phyloP scores from a whole-genome alignment of 2,797 vertebrate genomes.

The Antrozous pallidus region DNA sequence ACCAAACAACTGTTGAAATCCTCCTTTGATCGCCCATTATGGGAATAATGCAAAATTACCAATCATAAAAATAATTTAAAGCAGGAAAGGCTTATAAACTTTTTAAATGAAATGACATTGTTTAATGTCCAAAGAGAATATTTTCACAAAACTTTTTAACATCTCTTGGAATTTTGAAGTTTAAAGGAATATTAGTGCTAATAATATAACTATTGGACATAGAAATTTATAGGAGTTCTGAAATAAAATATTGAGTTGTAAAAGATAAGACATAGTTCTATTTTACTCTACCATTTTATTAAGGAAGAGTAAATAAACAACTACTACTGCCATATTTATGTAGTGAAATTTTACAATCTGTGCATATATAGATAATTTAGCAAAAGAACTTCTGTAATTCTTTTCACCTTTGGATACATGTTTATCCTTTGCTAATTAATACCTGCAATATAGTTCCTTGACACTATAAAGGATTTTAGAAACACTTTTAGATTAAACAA shows the following conservation, averaged over 20 bases:
- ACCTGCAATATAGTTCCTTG: neutral
- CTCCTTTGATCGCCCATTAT: neutral
- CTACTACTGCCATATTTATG: neutral
- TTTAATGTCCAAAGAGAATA: neutral
- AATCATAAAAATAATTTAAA: neutral
- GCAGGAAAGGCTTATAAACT: neutral
- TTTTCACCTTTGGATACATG: neutral
- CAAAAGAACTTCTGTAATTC: neutral
- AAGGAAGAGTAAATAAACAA: neutral
- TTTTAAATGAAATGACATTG: neutral
- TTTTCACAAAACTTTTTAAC: neutral
- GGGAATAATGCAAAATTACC: neutral
- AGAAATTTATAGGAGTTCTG: neutral
- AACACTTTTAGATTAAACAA: neutral
- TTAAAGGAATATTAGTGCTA: neutral
- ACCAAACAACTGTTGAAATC: neutral
- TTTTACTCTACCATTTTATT: neutral
- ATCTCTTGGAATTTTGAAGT: neutral
- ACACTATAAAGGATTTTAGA: neutral
- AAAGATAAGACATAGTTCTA: neutral
- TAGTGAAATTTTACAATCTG: neutral
- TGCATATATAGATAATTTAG: neutral
- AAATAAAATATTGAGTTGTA: neutral
- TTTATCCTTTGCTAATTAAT: neutral
- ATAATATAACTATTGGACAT: neutral